Percentiles rank a stretch among this genome's conserved stretches.
Evolutionary conservation across 2,113 vertebrate species (phyloP).

Genomic region (Pan paniscus): DNA sequence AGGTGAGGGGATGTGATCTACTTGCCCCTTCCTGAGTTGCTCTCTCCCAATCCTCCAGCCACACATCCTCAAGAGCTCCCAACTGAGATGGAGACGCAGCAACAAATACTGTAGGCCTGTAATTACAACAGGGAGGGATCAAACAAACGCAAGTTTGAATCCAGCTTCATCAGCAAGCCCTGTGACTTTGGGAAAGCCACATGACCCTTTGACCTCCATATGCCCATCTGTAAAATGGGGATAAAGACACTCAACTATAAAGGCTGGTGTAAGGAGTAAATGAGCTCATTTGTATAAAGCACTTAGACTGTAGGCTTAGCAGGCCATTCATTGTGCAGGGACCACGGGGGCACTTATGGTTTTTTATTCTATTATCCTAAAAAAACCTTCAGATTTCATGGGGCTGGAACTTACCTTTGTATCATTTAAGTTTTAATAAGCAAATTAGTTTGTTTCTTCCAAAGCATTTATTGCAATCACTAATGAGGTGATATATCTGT

Average conservation of each 20-base stretch:
- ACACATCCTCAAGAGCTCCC: not conserved
- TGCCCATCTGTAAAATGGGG: not conserved
- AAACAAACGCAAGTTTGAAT: not conserved
- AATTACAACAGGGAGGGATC: not conserved
- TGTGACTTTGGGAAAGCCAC: not conserved
- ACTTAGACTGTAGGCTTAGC: fast-evolving
- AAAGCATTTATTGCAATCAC: not conserved
- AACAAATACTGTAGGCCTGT: not conserved
- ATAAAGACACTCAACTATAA: not conserved
- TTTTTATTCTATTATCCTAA: not conserved
- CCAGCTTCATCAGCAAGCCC: not conserved
- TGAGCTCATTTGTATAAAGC: not conserved
- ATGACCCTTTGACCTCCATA: not conserved
- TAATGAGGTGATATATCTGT: not conserved
- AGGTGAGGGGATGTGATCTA: not conserved
- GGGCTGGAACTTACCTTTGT: not conserved
- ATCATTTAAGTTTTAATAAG: not conserved
- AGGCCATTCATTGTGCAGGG: fast-evolving
- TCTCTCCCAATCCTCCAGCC: not conserved
- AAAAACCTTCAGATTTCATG: not conserved
- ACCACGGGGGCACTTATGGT: fast-evolving
- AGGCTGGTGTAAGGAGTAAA: not conserved
- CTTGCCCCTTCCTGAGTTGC: no score
- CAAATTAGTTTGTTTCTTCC: not conserved
- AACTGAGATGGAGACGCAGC: not conserved